A percentile compares a stretch with the other conserved stretches of the same genome.
These are phyloP conservation scores for Triplophysa bombifrons DNA, from an alignment of 2,797 vertebrate species.

Conservation along the genomic window DNA sequence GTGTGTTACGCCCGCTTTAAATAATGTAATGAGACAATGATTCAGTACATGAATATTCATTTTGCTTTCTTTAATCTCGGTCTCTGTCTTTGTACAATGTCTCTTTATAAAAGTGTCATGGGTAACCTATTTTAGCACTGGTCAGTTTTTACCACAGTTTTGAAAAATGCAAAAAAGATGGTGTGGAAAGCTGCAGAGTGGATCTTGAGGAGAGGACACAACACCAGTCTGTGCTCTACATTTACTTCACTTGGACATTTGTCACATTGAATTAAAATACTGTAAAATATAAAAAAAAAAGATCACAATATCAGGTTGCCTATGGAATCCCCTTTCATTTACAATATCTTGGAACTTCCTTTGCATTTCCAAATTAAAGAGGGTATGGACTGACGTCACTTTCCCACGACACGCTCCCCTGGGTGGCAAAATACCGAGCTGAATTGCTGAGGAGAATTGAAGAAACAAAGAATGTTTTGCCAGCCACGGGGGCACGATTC, in stretches of 20 bases:
- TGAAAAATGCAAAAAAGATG: neutral
- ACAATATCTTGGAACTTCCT: slow-evolving; percentile 79
- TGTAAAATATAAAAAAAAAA: neutral
- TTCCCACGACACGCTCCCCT: no score
- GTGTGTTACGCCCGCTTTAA: no score
- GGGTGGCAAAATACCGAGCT: neutral
- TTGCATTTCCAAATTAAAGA: slow-evolving; percentile 60
- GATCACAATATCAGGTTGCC: slow-evolving; percentile 51
- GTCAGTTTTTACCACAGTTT: neutral
- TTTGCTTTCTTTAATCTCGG: neutral
- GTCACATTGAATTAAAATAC: neutral
- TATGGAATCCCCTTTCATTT: slow-evolving; percentile 58
- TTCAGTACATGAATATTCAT: no score
- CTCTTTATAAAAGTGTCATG: neutral
- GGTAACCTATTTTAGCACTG: neutral
- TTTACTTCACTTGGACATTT: neutral
- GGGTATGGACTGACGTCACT: no score
- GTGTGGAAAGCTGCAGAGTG: neutral
- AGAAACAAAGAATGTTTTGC: no score
- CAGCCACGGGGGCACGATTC: no score
- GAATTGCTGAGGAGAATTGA: no score
- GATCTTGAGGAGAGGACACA: neutral
- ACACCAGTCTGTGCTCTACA: neutral
- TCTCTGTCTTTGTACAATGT: neutral
- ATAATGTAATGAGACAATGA: no score